Evolutionary conservation across 2,797 vertebrate genomes (phyloP), one percentile per base, ranked within the genome.

Genomic region (Chelon auratus): DNA sequence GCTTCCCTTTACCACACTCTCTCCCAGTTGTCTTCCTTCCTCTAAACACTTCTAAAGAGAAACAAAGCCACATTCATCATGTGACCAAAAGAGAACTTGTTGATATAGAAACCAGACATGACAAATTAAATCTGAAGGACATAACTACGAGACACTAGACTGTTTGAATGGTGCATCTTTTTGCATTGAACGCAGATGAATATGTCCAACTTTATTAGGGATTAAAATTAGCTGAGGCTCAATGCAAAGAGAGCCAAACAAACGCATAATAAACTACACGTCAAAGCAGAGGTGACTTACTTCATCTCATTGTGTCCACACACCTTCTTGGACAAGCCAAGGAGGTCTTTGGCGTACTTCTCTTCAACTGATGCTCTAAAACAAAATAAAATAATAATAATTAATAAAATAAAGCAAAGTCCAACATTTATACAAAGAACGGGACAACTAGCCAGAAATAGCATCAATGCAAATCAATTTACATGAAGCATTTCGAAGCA

Each of bases 291-390:
- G 62, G 50, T 40, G 9, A 5, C 97, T 95, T 95, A 99, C 98
- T 98, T 97, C 92, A 96, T 94, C 85, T 99, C 97, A 0, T 89
- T 96, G 81, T 98, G 96, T 76, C 98, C 98, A 54, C 96, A 98
- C 11, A 96, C 95, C 73, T 97, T 99, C 93, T 96, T 97, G 0
- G 95, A 96, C 81, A 99, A 92, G 71, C 82, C 93, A 2, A 98
- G 91, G 15, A 99, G 94, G 30, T 99, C 97, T 92, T 98, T 99
- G 60, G 96, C 97, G 0, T 99, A 99, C 66, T 93, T 97, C 82
- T 99, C 97, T 87, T 99, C 97, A 71, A 98, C 94, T 0, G 93
- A 68, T 33, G 97, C 97, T 90, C 97, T 99, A 68, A 77, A 84
- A 81, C n/a, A 15, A 77, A 55, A 87, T 10, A n/a, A 40, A 40